phyloP scores from a whole-genome alignment of 2,888 invertebrate genomes.

The Eurytoma adleriae region DNA sequence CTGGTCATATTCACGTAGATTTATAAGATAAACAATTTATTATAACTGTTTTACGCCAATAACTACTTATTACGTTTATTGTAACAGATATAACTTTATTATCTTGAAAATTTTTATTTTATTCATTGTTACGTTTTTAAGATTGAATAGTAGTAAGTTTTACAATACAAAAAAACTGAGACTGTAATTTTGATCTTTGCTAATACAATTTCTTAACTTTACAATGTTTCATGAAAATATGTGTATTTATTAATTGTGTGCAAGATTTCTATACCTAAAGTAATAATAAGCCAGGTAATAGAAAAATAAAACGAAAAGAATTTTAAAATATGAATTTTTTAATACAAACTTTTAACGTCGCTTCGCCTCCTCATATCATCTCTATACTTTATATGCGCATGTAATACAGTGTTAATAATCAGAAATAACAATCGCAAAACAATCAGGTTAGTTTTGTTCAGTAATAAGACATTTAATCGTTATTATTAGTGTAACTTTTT shows the following conservation, averaged over 20 bases:
- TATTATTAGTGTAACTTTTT: slow-evolving; percentile 57
- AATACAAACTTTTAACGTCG: slow-evolving; percentile 58
- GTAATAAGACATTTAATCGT: slow-evolving; percentile 54
- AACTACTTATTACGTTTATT: too few relatives aligned
- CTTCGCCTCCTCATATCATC: slow-evolving; percentile 47
- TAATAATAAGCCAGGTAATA: slow-evolving; percentile 18
- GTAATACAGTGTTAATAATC: slow-evolving; percentile 59
- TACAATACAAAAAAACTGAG: slow-evolving; percentile 17
- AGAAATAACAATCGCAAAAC: slow-evolving; percentile 59
- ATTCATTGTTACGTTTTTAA: slow-evolving; percentile 14
- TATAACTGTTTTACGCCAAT: too few relatives aligned
- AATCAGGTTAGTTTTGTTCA: slow-evolving; percentile 56
- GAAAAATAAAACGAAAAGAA: slow-evolving; percentile 25
- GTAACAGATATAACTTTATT: too few relatives aligned
- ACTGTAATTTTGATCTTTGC: slow-evolving; percentile 39
- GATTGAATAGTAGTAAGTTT: slow-evolving; percentile 22
- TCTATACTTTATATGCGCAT: slow-evolving; percentile 53
- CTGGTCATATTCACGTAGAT: too few relatives aligned
- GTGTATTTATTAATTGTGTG: background rate
- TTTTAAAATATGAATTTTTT: slow-evolving; percentile 57
- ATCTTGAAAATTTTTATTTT: background rate
- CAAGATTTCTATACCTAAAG: background rate
- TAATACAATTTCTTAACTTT: slow-evolving; percentile 22
- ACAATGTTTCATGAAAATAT: background rate
- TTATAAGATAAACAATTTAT: too few relatives aligned